Evolutionary conservation across 2,113 vertebrate species (phyloP), one percentile per base, ranked within the genome.

Genomic region (Hypocryptadius cinnamomeus): DNA sequence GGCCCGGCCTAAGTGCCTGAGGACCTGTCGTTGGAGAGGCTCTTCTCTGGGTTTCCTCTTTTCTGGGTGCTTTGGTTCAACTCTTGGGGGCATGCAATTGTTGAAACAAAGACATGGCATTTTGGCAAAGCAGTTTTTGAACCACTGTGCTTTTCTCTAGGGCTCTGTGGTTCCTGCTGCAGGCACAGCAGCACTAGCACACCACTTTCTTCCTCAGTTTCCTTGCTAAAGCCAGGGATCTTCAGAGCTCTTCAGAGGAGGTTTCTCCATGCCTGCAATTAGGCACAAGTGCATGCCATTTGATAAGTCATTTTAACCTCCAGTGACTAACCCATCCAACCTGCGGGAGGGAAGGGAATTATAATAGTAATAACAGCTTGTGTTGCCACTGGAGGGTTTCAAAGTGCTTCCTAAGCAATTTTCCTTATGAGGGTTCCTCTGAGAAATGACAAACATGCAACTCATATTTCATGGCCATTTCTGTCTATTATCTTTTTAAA

Each of bases 311-410:
- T 57, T 78, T 54, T 77, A 84, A 72, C 50, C 51, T 66, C 33
- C 50, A 85, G 64, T 90, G 88, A 94, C 72, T 90, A 85, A 93
- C 35, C 27, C 25, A 54, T 79, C 35, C 42, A 42, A 31, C 33
- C 70, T 80, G 76, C 0, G 0, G 9, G 59, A 90, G 47, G 28
- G 83, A 88, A 63, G 50, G 54, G n/a, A 96, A 89, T 90, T 70
- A 53, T 28, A 71, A 73, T 56, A 68, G 51, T 90, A 94, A 94
- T 95, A 86, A 94, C 39, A 88, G 68, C 88, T 92, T 92, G 39
- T 19, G 10, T 56, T 85, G 79, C 35, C 56, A 51, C 40, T 70
- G 51, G 27, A 80, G 80, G 65, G 69, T 76, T 89, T 81, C 48
- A 78, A 88, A 80, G 39, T 74, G 69, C 83, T 88, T 82, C 73